A percentile compares a stretch with the other conserved stretches of the same genome.
Evolutionary conservation across 2,888 invertebrate genomes (phyloP).

Genomic region (Acleris emargana): DNA sequence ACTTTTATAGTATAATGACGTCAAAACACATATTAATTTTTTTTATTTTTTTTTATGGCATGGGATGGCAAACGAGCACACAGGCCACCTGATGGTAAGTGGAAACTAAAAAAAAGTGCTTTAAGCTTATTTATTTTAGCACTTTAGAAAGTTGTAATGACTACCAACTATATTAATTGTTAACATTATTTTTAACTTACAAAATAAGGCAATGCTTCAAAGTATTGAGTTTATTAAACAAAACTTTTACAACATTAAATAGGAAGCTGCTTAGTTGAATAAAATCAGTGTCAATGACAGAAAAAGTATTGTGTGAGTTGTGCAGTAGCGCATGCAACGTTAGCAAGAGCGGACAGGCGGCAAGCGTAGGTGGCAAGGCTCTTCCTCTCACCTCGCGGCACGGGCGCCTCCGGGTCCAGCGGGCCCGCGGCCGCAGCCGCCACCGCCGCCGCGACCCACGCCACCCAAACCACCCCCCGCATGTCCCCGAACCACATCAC

Average conservation of each 20-base stretch:
- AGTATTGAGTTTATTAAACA: slow-evolving; percentile 28
- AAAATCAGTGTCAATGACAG: slow-evolving; percentile 30
- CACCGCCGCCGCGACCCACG: slow-evolving; percentile 70
- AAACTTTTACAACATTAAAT: slow-evolving; percentile 26
- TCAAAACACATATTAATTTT: too few species aligned
- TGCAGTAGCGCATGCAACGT: slow-evolving; percentile 57
- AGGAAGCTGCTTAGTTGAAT: slow-evolving; percentile 2
- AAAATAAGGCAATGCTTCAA: slow-evolving; percentile 22
- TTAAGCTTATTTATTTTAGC: too few species aligned
- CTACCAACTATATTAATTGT: neutral
- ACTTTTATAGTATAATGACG: too few species aligned
- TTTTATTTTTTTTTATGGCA: too few species aligned
- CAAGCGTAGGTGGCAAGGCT: slow-evolving; percentile 67
- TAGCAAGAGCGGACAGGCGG: slow-evolving; percentile 43
- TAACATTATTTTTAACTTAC: neutral
- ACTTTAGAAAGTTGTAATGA: too few species aligned
- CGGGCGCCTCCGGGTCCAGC: slow-evolving; percentile 69
- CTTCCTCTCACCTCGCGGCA: slow-evolving; percentile 75
- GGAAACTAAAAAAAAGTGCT: too few species aligned
- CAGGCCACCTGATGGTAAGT: too few species aligned
- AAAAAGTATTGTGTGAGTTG: slow-evolving; percentile 27
- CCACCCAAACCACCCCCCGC: slow-evolving; percentile 78
- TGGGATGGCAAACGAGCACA: too few species aligned
- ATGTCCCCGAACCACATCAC: slow-evolving; percentile 83
- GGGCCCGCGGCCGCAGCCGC: slow-evolving; percentile 69